A percentile compares a stretch with the other conserved stretches of the same genome.
Evolutionary conservation across 1,140 invertebrate genomes (phyloP).

Genomic region (Phocides pigmalion): DNA sequence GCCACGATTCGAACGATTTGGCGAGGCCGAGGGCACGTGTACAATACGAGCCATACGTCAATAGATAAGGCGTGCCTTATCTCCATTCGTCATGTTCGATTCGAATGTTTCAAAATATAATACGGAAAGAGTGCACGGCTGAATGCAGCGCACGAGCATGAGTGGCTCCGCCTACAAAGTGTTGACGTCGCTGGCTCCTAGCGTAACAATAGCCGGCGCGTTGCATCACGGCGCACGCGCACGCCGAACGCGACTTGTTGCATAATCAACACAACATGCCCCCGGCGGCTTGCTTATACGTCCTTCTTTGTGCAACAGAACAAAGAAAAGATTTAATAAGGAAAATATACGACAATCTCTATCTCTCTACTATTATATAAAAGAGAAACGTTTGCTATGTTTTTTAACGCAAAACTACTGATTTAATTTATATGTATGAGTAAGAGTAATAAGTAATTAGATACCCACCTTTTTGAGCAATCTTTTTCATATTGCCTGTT

Average conservation of each 20-base stretch:
- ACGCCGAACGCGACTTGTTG: conserved; percentile 42
- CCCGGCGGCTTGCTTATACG: conserved; percentile 12
- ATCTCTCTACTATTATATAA: no score
- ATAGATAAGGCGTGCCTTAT: conserved; percentile 39
- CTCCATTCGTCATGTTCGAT: conserved; percentile 33
- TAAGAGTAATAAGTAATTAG: no score
- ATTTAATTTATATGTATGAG: no score
- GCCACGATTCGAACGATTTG: conserved; percentile 25
- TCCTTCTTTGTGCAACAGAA: conserved; percentile 11
- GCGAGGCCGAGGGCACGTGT: conserved; percentile 29
- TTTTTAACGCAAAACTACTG: no score
- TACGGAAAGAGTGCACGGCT: conserved; percentile 13
- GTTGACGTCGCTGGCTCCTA: conserved; percentile 48
- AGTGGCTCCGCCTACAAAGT: conserved; percentile 29
- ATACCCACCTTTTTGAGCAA: no score
- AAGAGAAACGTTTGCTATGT: no score
- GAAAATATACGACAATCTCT: background rate
- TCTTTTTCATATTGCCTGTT: no score
- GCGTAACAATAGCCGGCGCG: conserved; percentile 48
- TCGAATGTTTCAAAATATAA: conserved; percentile 18
- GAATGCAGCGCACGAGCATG: conserved; percentile 27
- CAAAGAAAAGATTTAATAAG: conserved; percentile 12
- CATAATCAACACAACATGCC: conserved; percentile 42
- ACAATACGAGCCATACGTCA: conserved; percentile 25
- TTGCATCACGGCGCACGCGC: conserved; percentile 57